Evolutionary conservation across 2,797 vertebrate species (phyloP), one percentile per base, ranked within the genome.

Genomic region (Taenioides sp.): DNA sequence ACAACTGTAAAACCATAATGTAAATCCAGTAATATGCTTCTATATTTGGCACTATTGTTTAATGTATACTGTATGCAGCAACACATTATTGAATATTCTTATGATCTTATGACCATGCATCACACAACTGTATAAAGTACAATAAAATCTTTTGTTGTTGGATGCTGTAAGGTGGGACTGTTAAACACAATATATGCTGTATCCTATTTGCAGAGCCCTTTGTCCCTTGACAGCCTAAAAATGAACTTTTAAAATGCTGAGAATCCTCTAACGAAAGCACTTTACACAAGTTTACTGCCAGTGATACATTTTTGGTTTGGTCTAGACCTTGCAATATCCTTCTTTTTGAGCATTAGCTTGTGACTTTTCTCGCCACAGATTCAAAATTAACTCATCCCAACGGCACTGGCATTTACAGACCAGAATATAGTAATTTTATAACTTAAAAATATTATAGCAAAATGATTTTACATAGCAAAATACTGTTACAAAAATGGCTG

Each of bases 241-340:
- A 34, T 61, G 5, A 34, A 61, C 28, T 61, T 31, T 31, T 20
- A 61, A 17, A 61, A 34, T n/a, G 9, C 7, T 10, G 59, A 6
- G 43, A 34, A 37, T 57, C 17, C 2, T 17, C 17, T 23, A 17
- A 49, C 18, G 18, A 17, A 49, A 40, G 23, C 34, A 10, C 34
- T 34, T 49, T 23, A 14, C 12, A 47, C 14, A 17, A 3, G 3
- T 66, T 54, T 54, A 49, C 16, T 14, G 18, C 16, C 14, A 34
- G 66, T 57, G 18, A 62, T 40, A 7, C 61, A 57, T 69, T 62
- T 63, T 4, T 50, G 16, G 50, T 66, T 64, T 12, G 55, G 62
- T 60, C 28, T 54, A 69, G 81, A 77, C 22, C 31, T 28, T 31
- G 17, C 4, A 60, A 70, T 31, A 65, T 69, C 31, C 27, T 55